Base-by-base conservation (phyloP, 2,888 invertebrate genomes). In the Sympetrum striolatum region DNA sequence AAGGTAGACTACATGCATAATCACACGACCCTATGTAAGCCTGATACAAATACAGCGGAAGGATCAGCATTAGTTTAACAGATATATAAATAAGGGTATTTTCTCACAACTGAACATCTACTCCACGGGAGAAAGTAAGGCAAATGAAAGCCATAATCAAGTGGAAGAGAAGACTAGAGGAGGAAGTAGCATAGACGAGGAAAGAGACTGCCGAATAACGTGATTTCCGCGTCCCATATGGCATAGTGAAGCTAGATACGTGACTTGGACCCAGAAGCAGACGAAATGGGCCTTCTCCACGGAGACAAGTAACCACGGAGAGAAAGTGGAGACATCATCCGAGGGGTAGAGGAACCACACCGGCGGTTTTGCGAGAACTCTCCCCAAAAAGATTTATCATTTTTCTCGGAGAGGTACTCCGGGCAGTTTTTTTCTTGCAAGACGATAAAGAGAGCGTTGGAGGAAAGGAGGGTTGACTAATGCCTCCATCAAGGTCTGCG, bases 401-500 rank as follows among this genome's bases (percentile, higher is more conserved):
- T 44, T 44, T 44, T 44, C 44, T 44, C 10, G 10, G 44, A 6
- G 44, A 44, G 44, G 10, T 44, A 44, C 44, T 44, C 44, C 44
- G 10, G 44, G 44, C 44, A 8, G 44, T 3, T 58, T 82, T 58
- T 31, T 35, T 31, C 82, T 10, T 53, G 18, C 80, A 22, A 44
- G 25, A 14, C 37, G 22, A 22, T n/a, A 44, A 44, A 81, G 44
- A 31, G 80, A 80, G 81, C 37, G 81, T 18, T 44, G 12, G 44
- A 3, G n/a, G 81, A 31, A 73, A 79, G 44, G 22, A 22, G 58
- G n/a, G 35, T 35, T 86, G 86, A 86, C 86, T 86, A 86, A 86
- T 60, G 86, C 86, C 35, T 86, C 22, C 86, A 31, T 86, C 60
- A 86, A 60, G 86, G 35, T n/a, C 86, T 60, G 35, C 10, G 82